Percentiles rank a stretch among this genome's conserved stretches.
These are phyloP conservation scores for Pelosia muscerda DNA, from an alignment of 2,888 invertebrate genomes.

Conservation along the genomic window DNA sequence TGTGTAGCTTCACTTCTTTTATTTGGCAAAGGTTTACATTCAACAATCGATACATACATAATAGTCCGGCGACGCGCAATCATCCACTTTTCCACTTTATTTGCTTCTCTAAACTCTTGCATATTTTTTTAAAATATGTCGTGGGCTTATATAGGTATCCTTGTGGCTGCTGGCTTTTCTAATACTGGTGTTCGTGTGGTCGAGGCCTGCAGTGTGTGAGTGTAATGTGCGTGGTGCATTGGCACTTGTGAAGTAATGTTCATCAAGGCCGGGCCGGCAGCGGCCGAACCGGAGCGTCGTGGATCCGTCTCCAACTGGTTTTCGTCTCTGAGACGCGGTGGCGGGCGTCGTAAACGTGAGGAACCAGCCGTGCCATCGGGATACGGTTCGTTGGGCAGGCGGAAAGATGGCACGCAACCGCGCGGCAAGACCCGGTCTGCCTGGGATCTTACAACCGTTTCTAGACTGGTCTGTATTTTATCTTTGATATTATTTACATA, in stretches of 20 bases:
- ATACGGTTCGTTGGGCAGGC: constrained; percentile 85
- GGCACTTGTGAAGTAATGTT: constrained; percentile 82
- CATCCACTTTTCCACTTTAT: constrained; percentile 77
- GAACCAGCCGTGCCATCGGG: constrained; percentile 72
- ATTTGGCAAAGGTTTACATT: constrained; percentile 66
- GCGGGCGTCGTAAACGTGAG: constrained; percentile 79
- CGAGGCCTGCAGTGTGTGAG: constrained; percentile 57
- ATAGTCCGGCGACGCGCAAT: constrained; percentile 69
- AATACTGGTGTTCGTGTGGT: constrained; percentile 68
- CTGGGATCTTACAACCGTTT: constrained; percentile 88
- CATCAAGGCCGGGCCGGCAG: constrained; percentile 81
- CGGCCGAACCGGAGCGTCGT: constrained; percentile 88
- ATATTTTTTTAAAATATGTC: constrained; percentile 63
- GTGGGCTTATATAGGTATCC: constrained; percentile 75
- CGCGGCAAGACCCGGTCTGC: constrained; percentile 85
- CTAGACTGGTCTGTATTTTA: constrained; percentile 86
- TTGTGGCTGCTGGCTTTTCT: constrained; percentile 71
- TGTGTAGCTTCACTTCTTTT: constrained; percentile 74
- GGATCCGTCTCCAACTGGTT: constrained; percentile 93
- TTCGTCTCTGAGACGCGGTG: constrained; percentile 90
- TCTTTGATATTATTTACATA: constrained; percentile 47
- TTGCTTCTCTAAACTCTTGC: constrained; percentile 72
- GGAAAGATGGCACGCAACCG: constrained; percentile 80
- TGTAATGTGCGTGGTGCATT: constrained; percentile 78
- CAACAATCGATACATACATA: constrained; percentile 38